phyloP scores from a whole-genome alignment of 2,797 vertebrate genomes.

The Tragelaphus eurycerus region DNA sequence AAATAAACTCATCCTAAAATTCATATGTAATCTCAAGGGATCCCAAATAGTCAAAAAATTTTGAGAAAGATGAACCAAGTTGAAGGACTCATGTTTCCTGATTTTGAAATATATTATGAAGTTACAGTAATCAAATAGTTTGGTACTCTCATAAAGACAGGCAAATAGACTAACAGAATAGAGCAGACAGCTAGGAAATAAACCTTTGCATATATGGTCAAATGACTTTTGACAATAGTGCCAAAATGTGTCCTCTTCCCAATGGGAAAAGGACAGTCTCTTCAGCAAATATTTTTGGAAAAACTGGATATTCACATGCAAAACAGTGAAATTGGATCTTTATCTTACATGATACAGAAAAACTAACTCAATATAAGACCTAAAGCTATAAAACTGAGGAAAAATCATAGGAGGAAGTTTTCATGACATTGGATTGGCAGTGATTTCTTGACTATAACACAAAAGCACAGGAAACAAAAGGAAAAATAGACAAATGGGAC shows the following conservation, averaged over 20 bases:
- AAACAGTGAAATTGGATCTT: background rate
- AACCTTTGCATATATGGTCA: background rate
- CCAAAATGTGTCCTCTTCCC: background rate
- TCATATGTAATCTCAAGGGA: background rate
- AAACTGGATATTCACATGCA: background rate
- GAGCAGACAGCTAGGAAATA: background rate
- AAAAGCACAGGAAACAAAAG: background rate
- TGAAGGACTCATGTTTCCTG: background rate
- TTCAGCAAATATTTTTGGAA: background rate
- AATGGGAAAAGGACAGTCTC: background rate
- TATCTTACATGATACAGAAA: background rate
- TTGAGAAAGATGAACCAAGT: background rate
- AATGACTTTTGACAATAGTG: background rate
- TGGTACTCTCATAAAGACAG: background rate
- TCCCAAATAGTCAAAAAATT: background rate
- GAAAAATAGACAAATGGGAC: background rate
- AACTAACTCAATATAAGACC: background rate
- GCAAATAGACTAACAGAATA: background rate
- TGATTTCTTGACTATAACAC: background rate
- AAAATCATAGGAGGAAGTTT: background rate
- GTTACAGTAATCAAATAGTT: background rate
- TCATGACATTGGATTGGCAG: background rate
- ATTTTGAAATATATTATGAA: background rate
- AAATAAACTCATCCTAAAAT: background rate
- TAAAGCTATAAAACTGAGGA: background rate